Evolutionary conservation across 2,888 invertebrate species (phyloP), one percentile per base, ranked within the genome.

Genomic region (Periphyllus acericola): DNA sequence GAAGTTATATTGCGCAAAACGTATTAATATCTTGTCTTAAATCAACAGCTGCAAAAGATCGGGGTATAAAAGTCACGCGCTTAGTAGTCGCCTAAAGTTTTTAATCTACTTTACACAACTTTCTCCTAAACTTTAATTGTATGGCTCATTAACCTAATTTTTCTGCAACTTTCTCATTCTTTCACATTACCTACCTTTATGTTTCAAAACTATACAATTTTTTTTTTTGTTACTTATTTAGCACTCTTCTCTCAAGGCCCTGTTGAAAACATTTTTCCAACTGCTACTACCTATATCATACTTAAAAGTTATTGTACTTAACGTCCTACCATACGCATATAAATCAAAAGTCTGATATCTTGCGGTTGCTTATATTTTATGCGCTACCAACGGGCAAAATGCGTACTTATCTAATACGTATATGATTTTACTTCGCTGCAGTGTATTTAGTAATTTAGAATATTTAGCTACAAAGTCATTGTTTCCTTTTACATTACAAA

Each of bases 121-220:
- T 84, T 81, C 52, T 87, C 74, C 29, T n/a, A 87, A 87, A 87
- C 40, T 87, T 87, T 81, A 87, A 87, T 87, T 81, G 72, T 79
- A 87, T 71, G 81, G 80, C 87, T 87, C 87, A 87, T 87, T 87
- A 87, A 87, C 87, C 80, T 87, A 87, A 87, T 87, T 87, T 80
- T 71, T 80, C 46, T 75, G 60, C 36, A 74, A 81, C 80, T 87
- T 87, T 87, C 46, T 60, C 66, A 81, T 87, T 81, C 55, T 80
- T 80, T 55, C 36, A 68, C 25, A 40, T 34, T 36, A 60, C 87
- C n/a, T 36, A 60, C 87, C n/a, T 87, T 87, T 81, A 68, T 85
- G 76, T 78, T 85, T 85, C 34, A 68, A 84, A 68, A 76, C 66
- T 78, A 21, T 66, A 76, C 19, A 76, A 46, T 66, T 32, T 74